Conservation (phyloP, 1,140 invertebrate species). For the Drosophila sucinea region DNA sequence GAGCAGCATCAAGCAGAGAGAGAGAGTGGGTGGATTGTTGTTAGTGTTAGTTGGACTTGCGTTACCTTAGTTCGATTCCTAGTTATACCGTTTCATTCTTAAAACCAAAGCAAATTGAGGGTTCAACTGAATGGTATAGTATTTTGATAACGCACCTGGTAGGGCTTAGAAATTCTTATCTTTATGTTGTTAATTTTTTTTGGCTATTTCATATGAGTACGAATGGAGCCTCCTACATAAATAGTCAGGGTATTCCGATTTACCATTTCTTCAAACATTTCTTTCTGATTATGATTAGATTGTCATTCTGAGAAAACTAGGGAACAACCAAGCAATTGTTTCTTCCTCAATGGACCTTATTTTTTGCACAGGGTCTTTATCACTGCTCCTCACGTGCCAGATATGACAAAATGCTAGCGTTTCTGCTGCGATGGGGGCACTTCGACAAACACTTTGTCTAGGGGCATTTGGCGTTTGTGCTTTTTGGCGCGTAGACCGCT, state of each 20-base stretch:
- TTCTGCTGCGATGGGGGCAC: conserved; percentile 10
- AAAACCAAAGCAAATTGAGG: no score
- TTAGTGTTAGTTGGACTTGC: background rate
- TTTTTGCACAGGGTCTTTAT: background rate
- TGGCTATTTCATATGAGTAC: no score
- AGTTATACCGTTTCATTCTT: background rate
- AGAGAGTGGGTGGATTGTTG: background rate
- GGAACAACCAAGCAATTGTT: background rate
- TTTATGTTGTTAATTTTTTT: no score
- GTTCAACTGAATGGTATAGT: no score
- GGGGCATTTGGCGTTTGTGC: conserved; percentile 59
- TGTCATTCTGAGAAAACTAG: background rate
- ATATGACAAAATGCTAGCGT: background rate
- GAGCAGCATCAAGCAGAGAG: conserved; percentile 1
- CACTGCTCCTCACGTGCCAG: background rate
- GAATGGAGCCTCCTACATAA: no score
- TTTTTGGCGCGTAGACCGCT: conserved; percentile 68
- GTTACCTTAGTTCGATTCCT: background rate
- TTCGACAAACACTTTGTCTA: conserved; percentile 29
- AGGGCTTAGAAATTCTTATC: no score
- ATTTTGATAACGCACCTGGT: no score
- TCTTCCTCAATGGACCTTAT: background rate
- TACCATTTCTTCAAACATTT: no score
- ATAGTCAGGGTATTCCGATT: no score
- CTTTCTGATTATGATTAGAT: background rate